Base-by-base conservation (phyloP, 2,113 vertebrate species). In the Mormyrus iriodes region DNA sequence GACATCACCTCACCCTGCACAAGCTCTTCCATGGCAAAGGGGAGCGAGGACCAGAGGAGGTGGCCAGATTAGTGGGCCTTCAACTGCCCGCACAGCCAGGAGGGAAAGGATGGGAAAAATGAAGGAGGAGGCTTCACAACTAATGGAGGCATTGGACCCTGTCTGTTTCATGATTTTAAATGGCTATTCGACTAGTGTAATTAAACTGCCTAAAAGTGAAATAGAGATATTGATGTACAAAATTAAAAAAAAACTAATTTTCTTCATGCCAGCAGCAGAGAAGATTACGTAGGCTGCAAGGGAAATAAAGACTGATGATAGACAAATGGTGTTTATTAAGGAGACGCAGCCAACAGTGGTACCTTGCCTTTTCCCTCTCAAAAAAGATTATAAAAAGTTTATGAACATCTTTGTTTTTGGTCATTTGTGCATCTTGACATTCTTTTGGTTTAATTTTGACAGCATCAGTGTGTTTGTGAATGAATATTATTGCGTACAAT, bases 81-180 rank as follows among this genome's bases (percentile, higher is more conserved):
- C 93, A 95, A 88, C 69, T 99, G 91, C 98, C 98, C 12, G 96
- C 92, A 3, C 98, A 99, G 94, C 98, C 98, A 0, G 97, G 98
- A 82, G 98, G 98, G 13, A 98, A 99, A 92, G 97, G 97, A 90
- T 98, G 95, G 97, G 96, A 96, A 88, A 92, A 96, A 6, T 97
- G 94, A 97, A 52, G 73, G 85, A n/a, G 5, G 4, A 82, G 19
- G 2, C 3, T 49, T 35, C 1, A 17, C 6, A 17, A 79, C 27
- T 31, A 19, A 49, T 35, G 17, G 42, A 21, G 61, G 44, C 24
- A 31, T 65, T 73, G 82, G 35, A n/a, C 10, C 19, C 82, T 69
- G 61, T 46, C 24, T 76, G 12, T 39, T 35, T 79, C 73, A 42
- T 4, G 6, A 21, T 79, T 79, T 79, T 79, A 79, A 79, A 79